phyloP scores from a whole-genome alignment of 2,888 invertebrate genomes.

The Gastracanthus pulcherrimus region DNA sequence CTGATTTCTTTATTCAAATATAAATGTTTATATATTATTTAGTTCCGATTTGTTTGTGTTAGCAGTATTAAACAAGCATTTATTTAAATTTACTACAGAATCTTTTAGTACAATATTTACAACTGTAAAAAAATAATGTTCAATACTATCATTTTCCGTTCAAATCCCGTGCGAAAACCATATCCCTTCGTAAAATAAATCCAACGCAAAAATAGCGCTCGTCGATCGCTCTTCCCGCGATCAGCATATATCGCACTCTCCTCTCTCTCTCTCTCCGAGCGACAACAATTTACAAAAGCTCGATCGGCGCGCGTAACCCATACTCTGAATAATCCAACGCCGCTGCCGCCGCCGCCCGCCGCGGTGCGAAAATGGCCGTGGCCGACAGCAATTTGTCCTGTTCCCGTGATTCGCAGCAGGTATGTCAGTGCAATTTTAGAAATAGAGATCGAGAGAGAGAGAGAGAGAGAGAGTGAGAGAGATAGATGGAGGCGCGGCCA shows the following conservation, averaged over 20 bases:
- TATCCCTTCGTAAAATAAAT: background rate
- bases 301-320: background rate
- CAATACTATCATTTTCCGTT: too few relatives aligned
- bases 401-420: too few relatives aligned
- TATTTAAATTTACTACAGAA: too few relatives aligned
- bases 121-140: too few relatives aligned
- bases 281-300: conserved; percentile 26
- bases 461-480: conserved; percentile 26
- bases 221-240: background rate
- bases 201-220: background rate
- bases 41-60: too few relatives aligned
- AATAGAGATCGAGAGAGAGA: conserved; percentile 18
- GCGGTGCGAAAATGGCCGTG: background rate
- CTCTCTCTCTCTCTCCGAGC: background rate
- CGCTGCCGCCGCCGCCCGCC: background rate
- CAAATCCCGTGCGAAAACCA: too few relatives aligned
- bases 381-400: background rate
- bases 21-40: too few relatives aligned
- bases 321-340: background rate
- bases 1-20: too few relatives aligned
- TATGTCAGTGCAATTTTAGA: conserved; percentile 30
- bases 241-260: background rate
- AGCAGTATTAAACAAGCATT: too few relatives aligned
- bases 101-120: too few relatives aligned
- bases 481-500: background rate